Percentiles rank a stretch among this genome's conserved stretches.
Evolutionary conservation across 2,113 vertebrate species (phyloP).

Genomic region (Sturnira hondurensis): DNA sequence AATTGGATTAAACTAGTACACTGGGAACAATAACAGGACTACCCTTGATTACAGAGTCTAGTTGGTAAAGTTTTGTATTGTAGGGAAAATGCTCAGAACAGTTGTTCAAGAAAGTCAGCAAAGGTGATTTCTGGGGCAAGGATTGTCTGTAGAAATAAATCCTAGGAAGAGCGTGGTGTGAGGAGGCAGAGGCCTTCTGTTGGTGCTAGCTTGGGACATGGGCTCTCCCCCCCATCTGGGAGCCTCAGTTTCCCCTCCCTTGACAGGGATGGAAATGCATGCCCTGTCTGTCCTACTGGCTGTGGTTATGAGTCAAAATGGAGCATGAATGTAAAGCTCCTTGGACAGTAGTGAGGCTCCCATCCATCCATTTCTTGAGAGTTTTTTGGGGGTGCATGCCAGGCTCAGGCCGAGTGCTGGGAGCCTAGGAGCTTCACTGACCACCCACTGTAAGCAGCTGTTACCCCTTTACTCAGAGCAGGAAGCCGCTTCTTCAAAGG

Average conservation of each 20-base stretch:
- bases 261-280: not conserved
- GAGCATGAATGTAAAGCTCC: not conserved
- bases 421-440: not conserved
- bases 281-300: not conserved
- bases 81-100: not conserved
- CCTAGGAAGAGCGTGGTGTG: not conserved
- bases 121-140: not conserved
- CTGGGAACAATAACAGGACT: not conserved
- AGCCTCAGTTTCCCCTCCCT: not conserved
- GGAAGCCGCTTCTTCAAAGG: not conserved
- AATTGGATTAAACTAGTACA: not conserved
- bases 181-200: not conserved
- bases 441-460: rapidly evolving
- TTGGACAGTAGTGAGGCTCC: not conserved
- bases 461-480: not conserved
- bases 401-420: not conserved
- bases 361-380: not conserved
- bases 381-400: not conserved
- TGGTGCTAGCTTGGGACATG: rapidly evolving
- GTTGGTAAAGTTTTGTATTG: not conserved
- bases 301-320: not conserved
- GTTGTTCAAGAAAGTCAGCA: not conserved
- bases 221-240: not conserved
- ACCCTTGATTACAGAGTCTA: not conserved
- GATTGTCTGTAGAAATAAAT: not conserved